These are phyloP conservation scores for Drosophila nannoptera DNA, from an alignment of 1,140 invertebrate genomes.

Conservation along the genomic window DNA sequence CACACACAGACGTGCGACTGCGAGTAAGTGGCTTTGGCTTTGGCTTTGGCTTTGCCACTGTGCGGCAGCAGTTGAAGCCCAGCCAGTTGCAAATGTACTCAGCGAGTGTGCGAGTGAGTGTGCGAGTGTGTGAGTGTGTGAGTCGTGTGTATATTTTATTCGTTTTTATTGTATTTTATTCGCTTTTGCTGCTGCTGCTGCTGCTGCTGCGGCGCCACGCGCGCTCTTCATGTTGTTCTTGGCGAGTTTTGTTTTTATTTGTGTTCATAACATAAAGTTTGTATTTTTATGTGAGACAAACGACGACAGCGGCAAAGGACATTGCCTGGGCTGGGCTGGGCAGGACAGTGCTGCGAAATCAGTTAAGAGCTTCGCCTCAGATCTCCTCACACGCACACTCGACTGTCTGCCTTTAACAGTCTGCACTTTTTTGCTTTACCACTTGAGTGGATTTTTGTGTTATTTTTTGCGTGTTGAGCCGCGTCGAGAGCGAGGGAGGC, in stretches of 20 bases:
- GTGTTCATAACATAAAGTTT: conserved; percentile 77
- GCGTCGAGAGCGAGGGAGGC: conserved; percentile 43
- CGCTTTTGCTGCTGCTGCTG: conserved; percentile 35
- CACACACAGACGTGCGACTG: conserved; percentile 19
- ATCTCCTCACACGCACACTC: conserved; percentile 4
- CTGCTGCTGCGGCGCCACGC: conserved; percentile 37
- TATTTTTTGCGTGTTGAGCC: conserved; percentile 60
- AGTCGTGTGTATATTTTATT: conserved; percentile 70
- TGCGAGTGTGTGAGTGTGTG: conserved; percentile 37
- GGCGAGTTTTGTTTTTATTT: conserved; percentile 70
- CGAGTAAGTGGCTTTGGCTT: conserved; percentile 32
- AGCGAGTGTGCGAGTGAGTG: conserved; percentile 1
- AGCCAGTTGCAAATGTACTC: conserved; percentile 70
- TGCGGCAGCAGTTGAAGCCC: conserved; percentile 57
- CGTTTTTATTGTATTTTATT: conserved; percentile 76
- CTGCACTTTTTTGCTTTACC: conserved; percentile 65
- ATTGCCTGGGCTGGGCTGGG: conserved; percentile 1
- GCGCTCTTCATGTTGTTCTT: conserved; percentile 67
- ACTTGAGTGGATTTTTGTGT: conserved; percentile 78
- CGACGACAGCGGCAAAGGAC: conserved; percentile 17
- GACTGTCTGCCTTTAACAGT: conserved; percentile 59
- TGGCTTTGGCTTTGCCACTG: conserved; percentile 30
- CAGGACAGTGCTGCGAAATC: conserved; percentile 63
- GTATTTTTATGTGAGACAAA: conserved; percentile 71
- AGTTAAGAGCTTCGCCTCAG: conserved; percentile 69